Base-by-base conservation (phyloP, 1,140 invertebrate species). In the Caerostris extrusa region DNA sequence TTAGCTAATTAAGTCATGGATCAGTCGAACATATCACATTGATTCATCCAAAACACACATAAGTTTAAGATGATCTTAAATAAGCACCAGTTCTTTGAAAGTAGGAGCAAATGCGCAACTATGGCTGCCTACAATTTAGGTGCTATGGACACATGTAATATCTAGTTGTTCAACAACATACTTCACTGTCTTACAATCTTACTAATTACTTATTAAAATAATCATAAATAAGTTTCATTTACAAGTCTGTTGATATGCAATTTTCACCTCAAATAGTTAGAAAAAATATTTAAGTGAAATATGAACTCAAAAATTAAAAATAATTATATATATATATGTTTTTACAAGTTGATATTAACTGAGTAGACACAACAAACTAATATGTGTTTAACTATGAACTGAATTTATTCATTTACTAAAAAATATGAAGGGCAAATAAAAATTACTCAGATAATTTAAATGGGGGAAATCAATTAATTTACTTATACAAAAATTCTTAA, bases 51-150 rank as follows among this genome's bases (percentile, higher is more conserved):
- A 90, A 60, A 91, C 56, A 91, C 56, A 91, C 58, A 91, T 55
- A 91, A 91, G 67, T 91, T 89, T 71, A 71, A 91, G 90, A 91
- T 88, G 69, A 91, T 82, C 57, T 91, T 82, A 91, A 91, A 91
- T 81, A 91, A 91, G 90, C 90, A 91, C 90, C 90, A 91, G n/a
- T 91, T 91, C 71, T 81, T 91, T 81, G 71, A 71, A 53, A 91
- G 71, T 91, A 91, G 69, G 90, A 91, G 88, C 88, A 90, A 58
- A 90, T 57, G 10, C 67, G 50, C 55, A 91, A 10, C 56, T 91
- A 91, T 82, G 50, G 71, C 57, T 81, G 81, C 90, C 90, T 91
- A 82, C 90, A 61, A 53, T 91, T 58, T 7, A 91, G 71, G 69
- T 61, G 57, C 90, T 61, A 90, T 81, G 53, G 55, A 82, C 60